Evolutionary conservation across 2,888 invertebrate genomes (phyloP).

Genomic region (Hedya salicella): DNA sequence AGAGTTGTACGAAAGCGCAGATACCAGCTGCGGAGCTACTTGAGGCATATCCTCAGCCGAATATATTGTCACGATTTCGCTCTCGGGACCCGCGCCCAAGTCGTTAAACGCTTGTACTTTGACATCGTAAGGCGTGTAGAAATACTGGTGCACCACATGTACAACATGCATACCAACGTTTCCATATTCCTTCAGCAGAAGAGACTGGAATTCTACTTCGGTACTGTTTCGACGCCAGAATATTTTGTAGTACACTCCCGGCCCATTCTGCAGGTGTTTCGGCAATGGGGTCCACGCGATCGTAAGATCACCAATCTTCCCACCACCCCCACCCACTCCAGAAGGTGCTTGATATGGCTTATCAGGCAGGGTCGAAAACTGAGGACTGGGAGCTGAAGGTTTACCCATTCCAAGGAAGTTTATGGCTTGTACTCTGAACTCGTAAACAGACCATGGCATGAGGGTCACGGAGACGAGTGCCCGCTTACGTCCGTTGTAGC

Average conservation of each 20-base stretch:
- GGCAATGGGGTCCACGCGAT: slow-evolving; percentile 94
- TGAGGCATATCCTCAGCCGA: slow-evolving; percentile 97
- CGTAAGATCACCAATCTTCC: slow-evolving; percentile 97
- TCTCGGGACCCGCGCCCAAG: slow-evolving; percentile 92
- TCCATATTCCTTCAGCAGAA: slow-evolving; percentile 88
- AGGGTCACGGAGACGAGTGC: slow-evolving; percentile 88
- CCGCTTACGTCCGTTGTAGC: slow-evolving; percentile 91
- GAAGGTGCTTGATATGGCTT: slow-evolving; percentile 91
- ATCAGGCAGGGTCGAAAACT: slow-evolving; percentile 93
- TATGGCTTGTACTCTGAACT: slow-evolving; percentile 95
- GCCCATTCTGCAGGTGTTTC: slow-evolving; percentile 93
- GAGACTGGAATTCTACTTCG: slow-evolving; percentile 91
- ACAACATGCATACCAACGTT: slow-evolving; percentile 93
- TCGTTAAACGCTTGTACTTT: slow-evolving; percentile 94
- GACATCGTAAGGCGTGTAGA: slow-evolving; percentile 93
- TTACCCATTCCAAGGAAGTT: slow-evolving; percentile 93
- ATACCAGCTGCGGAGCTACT: slow-evolving; percentile 93
- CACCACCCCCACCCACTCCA: slow-evolving; percentile 96
- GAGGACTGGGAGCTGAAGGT: slow-evolving; percentile 93
- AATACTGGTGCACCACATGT: slow-evolving; percentile 88
- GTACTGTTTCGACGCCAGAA: slow-evolving; percentile 92
- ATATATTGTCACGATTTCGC: slow-evolving; percentile 89
- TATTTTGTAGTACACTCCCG: slow-evolving; percentile 95
- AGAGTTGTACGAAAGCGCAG: slow-evolving; percentile 93
- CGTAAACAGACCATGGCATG: slow-evolving; percentile 95